These are phyloP conservation scores for Hirundichthys speculiger DNA, from an alignment of 2,113 vertebrate species.

Conservation along the genomic window DNA sequence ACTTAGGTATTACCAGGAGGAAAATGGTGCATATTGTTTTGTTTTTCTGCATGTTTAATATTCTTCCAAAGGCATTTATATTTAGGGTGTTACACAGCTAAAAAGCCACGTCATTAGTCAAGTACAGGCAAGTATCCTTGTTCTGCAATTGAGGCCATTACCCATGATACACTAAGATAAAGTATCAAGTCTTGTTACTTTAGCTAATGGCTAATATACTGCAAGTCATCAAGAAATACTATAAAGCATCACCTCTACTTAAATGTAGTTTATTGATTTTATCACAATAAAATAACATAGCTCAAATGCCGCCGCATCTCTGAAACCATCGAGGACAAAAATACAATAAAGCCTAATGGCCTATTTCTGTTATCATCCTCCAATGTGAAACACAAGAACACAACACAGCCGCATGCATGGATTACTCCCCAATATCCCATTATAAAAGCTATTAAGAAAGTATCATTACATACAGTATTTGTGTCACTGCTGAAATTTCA, in stretches of 20 bases:
- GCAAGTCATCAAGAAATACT: conserved; percentile 4
- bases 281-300: background rate
- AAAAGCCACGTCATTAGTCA: too few species aligned
- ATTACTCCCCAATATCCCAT: too few species aligned
- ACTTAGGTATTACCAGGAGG: too few species aligned
- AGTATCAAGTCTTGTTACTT: conserved; percentile 1
- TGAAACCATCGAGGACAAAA: conserved; percentile 1
- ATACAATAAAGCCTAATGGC: background rate
- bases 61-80: too few species aligned
- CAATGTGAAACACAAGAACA: background rate
- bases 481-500: too few species aligned
- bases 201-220: background rate
- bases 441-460: too few species aligned
- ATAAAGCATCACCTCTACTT: background rate
- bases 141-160: too few species aligned
- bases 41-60: too few species aligned
- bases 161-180: background rate
- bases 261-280: background rate
- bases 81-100: background rate
- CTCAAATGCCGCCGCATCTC: background rate
- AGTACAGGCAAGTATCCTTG: too few species aligned
- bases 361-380: background rate
- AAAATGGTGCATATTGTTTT: too few species aligned
- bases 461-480: too few species aligned
- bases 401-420: background rate